Evolutionary conservation across 2,888 invertebrate species (phyloP), one percentile per base, ranked within the genome.

Genomic region (Clistopyga incitator): DNA sequence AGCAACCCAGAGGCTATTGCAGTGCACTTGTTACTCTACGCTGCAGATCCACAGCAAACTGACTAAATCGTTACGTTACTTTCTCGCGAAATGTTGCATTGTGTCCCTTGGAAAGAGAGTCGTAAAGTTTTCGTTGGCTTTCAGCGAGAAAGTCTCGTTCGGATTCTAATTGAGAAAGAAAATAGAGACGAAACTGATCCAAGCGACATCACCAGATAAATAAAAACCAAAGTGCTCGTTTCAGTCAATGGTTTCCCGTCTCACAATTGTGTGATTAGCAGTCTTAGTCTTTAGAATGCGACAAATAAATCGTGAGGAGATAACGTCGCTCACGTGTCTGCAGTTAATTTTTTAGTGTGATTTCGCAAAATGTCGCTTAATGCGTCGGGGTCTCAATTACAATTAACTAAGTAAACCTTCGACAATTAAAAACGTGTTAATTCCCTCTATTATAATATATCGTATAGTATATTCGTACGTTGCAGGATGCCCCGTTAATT

Each of bases 1-100:
- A 91, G 88, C 88, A 90, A 91, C 87, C 89, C 88, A 91, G 90
- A 89, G 86, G 87, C 90, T 91, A 90, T 90, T 90, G 89, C 89
- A 89, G 88, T 90, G 87, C 86, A 87, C 86, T 82, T 78, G 50
- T 68, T 71, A 65, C 34, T 56, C 68, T 76, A 78, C 68, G 71
- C 81, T 81, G 76, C 75, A 72, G 65, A 64, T 61, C 50, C 75
- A 76, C 78, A 74, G 70, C 61, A 52, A 81, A 67, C 72, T 59
- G 65, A 78, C 81, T 76, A 79, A 81, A 81, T 81, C 64, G 56
- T 71, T 18, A 38, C 42, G 59, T 67, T 38, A 67, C 59, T 56
- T 67, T 72, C 56, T 79, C 79, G 76, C 78, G 54, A 79, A 79
- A 79, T 61, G 59, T 75, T 15, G 11, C 23, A 15, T 29, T n/a